phyloP scores from a whole-genome alignment of 1,140 invertebrate species.

The Hypsibius dujardini region DNA sequence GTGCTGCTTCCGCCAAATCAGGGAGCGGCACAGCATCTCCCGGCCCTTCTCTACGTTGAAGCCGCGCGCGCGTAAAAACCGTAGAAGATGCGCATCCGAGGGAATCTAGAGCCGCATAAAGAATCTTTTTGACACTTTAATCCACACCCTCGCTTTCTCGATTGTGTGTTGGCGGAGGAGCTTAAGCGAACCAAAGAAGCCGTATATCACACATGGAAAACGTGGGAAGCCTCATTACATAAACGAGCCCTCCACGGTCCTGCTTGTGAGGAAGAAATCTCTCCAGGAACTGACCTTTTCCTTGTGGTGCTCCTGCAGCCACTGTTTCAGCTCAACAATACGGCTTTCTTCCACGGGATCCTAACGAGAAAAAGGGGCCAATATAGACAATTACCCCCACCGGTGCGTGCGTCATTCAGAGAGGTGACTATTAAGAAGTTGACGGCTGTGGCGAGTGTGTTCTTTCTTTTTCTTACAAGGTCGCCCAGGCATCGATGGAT shows the following conservation, averaged over 20 bases:
- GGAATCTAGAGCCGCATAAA: conserved; percentile 48
- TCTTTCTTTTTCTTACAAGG: no score
- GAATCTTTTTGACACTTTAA: no score
- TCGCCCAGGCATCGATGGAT: conserved; percentile 76
- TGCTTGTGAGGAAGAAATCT: no score
- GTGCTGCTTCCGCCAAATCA: conserved; percentile 82
- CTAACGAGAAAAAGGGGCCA: no score
- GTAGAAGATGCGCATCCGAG: conserved; percentile 66
- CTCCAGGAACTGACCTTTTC: conserved; percentile 46
- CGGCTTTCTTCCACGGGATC: conserved; percentile 76
- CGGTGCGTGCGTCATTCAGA: no score
- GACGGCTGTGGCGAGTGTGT: no score
- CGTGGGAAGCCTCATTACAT: conserved; percentile 13
- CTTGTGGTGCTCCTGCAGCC: conserved; percentile 55
- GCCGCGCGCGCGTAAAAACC: conserved; percentile 74
- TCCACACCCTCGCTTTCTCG: no score
- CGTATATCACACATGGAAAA: no score
- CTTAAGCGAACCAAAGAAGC: no score
- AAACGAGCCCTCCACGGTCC: conserved; percentile 19
- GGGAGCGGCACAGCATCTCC: conserved; percentile 70
- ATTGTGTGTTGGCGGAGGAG: no score
- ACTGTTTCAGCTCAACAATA: conserved; percentile 66
- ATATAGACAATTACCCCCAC: no score
- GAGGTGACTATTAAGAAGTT: no score
- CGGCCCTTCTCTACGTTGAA: conserved; percentile 78